These are phyloP conservation scores for Hippopotamus amphibius DNA, from an alignment of 2,113 vertebrate genomes.

Conservation along the genomic window DNA sequence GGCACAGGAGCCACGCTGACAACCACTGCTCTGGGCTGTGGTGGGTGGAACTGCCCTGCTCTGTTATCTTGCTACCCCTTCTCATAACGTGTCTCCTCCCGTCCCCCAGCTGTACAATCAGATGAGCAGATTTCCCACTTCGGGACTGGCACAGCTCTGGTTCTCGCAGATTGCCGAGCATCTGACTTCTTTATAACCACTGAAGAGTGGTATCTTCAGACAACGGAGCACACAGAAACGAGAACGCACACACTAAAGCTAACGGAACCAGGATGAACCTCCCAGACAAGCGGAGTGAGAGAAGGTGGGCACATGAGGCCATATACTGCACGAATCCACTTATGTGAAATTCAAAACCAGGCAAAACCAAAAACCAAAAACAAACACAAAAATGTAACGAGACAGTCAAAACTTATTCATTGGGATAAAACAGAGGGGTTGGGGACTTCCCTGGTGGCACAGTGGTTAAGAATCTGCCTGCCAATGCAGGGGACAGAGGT, in stretches of 20 bases:
- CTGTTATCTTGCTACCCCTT: not conserved
- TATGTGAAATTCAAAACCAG: not conserved
- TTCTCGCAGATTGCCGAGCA: not conserved
- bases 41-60: not conserved
- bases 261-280: not conserved
- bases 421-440: not conserved
- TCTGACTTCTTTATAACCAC: not conserved
- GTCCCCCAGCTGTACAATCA: not conserved
- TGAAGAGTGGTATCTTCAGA: not conserved
- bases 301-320: not conserved
- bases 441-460: no score
- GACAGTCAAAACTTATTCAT: not conserved
- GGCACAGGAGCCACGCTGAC: not conserved
- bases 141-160: not conserved
- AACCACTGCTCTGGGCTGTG: not conserved
- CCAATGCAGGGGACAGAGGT: no score
- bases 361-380: not conserved
- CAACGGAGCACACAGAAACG: not conserved
- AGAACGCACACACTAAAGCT: no score
- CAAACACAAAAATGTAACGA: not conserved
- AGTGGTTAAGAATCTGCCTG: no score
- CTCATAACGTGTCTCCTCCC: not conserved
- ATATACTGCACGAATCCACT: not conserved
- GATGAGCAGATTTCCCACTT: not conserved
- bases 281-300: rapidly evolving